These are phyloP conservation scores for Ormyrus rosae DNA, from an alignment of 2,888 invertebrate genomes.

Conservation along the genomic window DNA sequence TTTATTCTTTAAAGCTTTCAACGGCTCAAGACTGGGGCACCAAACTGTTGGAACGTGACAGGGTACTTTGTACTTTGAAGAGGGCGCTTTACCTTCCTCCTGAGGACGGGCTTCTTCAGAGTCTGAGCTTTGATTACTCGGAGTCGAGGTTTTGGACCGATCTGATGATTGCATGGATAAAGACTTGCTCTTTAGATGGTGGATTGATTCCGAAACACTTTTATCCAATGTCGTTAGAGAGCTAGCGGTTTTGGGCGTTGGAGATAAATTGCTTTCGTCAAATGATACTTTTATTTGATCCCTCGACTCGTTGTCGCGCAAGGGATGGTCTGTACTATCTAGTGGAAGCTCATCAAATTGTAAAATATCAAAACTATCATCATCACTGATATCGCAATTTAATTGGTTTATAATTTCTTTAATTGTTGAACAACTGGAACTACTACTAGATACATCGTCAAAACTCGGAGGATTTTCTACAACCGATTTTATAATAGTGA, in stretches of 20 bases:
- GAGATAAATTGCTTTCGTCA: not conserved
- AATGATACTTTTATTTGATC: constrained; percentile 13
- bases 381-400: not conserved
- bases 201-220: not conserved
- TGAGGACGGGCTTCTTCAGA: constrained; percentile 60
- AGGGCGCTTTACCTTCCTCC: constrained; percentile 55
- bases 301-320: not conserved
- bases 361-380: not conserved
- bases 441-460: not conserved
- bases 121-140: constrained; percentile 62
- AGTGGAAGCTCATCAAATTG: not conserved
- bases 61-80: constrained; percentile 66
- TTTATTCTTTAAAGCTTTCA: constrained; percentile 65
- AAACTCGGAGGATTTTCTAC: constrained; percentile 9
- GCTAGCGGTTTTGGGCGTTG: not conserved
- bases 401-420: not conserved
- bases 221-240: not conserved
- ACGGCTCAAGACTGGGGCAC: constrained; percentile 68
- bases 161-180: constrained; percentile 58
- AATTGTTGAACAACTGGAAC: not conserved
- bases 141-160: constrained; percentile 58
- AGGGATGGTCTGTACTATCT: not conserved
- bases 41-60: constrained; percentile 69
- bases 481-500: constrained; percentile 15
- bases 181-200: constrained; percentile 6